A percentile compares a stretch with the other conserved stretches of the same genome.
Conservation (phyloP, 1,140 invertebrate species). For the Helicoverpa armigera region DNA sequence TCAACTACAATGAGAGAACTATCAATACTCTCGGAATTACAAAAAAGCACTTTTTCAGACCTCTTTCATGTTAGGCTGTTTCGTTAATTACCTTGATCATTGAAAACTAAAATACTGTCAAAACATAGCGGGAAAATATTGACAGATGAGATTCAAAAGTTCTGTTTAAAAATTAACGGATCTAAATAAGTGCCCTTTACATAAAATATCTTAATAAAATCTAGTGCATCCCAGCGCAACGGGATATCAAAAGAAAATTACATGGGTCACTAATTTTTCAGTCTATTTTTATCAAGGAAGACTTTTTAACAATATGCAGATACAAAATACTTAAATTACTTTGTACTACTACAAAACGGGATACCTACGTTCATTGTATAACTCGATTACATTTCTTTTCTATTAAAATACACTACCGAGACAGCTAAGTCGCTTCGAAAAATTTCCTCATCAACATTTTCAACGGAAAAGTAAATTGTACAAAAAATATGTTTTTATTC, state of each 20-base stretch:
- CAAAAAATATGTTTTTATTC: constrained; percentile 80
- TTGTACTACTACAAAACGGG: constrained; percentile 82
- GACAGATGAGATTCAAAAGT: not conserved
- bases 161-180: constrained; percentile 48
- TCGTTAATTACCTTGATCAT: constrained; percentile 2
- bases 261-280: constrained; percentile 69
- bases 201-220: constrained; percentile 56
- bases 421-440: constrained; percentile 63
- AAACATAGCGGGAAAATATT: constrained; percentile 42
- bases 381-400: constrained; percentile 64
- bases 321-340: constrained; percentile 79
- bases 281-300: constrained; percentile 81
- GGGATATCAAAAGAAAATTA: constrained; percentile 70
- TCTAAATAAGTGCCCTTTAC: constrained; percentile 79
- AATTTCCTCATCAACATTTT: constrained; percentile 60
- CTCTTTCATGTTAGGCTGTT: constrained; percentile 54
- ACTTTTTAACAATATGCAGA: constrained; percentile 59
- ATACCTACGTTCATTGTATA: constrained; percentile 63
- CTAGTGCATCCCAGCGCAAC: constrained; percentile 83
- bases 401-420: constrained; percentile 68
- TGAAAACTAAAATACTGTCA: constrained; percentile 48
- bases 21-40: constrained; percentile 54
- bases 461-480: constrained; percentile 78
- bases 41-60: constrained; percentile 79
- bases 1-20: constrained; percentile 63